Evolutionary conservation across 2,797 vertebrate genomes (phyloP), one percentile per base, ranked within the genome.

Genomic region (Halcyon leucocephala): DNA sequence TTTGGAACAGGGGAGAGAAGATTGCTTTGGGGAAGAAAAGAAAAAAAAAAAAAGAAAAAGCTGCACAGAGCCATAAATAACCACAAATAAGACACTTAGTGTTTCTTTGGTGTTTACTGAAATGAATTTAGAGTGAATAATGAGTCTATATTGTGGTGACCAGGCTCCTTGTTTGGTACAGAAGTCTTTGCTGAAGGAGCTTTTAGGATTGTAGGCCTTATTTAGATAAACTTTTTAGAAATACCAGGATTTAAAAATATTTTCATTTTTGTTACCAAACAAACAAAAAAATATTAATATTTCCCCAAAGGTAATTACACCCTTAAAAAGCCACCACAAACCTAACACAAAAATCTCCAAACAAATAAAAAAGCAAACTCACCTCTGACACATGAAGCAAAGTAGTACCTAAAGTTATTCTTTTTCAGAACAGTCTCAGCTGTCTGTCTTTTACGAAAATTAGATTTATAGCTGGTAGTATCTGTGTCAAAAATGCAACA

Each of bases 61-160:
- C 73, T 65, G 3, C 24, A 87, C 8, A 82, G 57, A 84, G 31
- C 13, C 54, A 88, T 76, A 88, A 90, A 81, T 93, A 93, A 61
- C 28, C 17, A 87, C 26, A 90, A 95, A 82, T 64, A 3, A 82
- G 62, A 70, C 33, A 41, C 46, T 96, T 71, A 55, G 37, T 71
- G 44, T 57, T 94, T 90, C 21, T 85, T 79, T 89, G 71, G 39
- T 90, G 39, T 95, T 95, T 91, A 62, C 52, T 76, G 57, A 35
- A 77, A 46, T 71, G 78, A 92, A 62, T 88, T 81, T 67, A n/a
- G 20, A 74, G 37, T 78, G 55, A 92, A 86, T 92, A 93, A 89
- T 78, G 55, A 65, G 6, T 54, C 81, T 93, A 76, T 82, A 44
- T 71, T 7, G 0, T 44, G 8, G 28, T 88, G 29, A 52, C 66